Percentiles rank a stretch among this genome's conserved stretches.
phyloP scores from a whole-genome alignment of 2,888 invertebrate genomes.

The Abrostola tripartita region DNA sequence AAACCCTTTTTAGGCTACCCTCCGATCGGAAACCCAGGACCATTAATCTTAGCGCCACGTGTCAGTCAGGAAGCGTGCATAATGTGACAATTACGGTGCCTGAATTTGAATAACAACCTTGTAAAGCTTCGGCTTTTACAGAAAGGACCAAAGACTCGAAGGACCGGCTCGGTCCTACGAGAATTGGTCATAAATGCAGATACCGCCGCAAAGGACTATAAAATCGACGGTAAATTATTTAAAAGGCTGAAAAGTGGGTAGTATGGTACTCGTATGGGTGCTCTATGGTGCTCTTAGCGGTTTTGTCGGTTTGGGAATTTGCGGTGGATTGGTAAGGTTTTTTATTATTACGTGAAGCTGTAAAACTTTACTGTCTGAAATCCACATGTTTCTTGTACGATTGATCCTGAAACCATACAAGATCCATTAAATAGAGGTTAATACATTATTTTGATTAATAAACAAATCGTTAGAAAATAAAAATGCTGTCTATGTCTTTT shows the following conservation, averaged over 20 bases:
- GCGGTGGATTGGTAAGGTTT: conserved; percentile 30
- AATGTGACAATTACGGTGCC: conserved; percentile 62
- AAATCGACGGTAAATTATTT: conserved; percentile 65
- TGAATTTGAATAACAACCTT: conserved; percentile 52
- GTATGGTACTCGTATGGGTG: conserved; percentile 37
- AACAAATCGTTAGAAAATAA: no score
- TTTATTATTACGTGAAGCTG: conserved; percentile 32
- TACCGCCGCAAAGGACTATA: conserved; percentile 52
- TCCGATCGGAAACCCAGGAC: conserved; percentile 49
- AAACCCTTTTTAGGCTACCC: conserved; percentile 48
- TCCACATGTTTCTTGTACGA: conserved; percentile 11
- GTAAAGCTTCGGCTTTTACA: conserved; percentile 10
- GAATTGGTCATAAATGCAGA: conserved; percentile 56
- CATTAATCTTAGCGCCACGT: conserved; percentile 61
- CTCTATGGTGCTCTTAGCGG: conserved; percentile 29
- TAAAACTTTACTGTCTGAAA: conserved; percentile 32
- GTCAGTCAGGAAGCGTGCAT: conserved; percentile 57
- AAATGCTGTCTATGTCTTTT: neutral
- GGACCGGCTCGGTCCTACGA: conserved; percentile 25
- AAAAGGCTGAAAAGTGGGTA: conserved; percentile 58
- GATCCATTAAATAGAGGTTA: no score
- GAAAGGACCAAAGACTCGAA: conserved; percentile 18
- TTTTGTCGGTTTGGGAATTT: conserved; percentile 32
- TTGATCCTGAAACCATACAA: no score
- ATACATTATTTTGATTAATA: no score